phyloP scores from a whole-genome alignment of 2,888 invertebrate genomes.

The Ypsolopha scabrella region DNA sequence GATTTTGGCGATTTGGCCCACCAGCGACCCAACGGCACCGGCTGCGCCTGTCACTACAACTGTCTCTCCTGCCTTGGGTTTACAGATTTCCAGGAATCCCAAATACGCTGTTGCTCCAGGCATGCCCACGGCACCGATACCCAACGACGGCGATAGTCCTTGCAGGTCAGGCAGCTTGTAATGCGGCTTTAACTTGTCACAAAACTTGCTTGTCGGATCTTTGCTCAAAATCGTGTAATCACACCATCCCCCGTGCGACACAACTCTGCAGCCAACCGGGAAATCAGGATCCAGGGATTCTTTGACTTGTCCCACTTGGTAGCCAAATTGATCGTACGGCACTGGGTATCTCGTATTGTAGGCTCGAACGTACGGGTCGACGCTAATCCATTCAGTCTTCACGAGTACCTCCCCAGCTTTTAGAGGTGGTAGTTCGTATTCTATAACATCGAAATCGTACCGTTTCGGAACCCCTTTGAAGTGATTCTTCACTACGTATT shows the following conservation, averaged over 20 bases:
- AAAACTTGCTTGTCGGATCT: not conserved
- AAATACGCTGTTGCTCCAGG: constrained; percentile 2
- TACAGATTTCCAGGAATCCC: constrained; percentile 63
- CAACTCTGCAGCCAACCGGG: constrained; percentile 64
- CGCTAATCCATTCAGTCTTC: constrained; percentile 6
- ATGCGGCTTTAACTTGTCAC: not conserved
- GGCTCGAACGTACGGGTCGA: constrained; percentile 7
- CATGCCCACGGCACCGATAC: not conserved
- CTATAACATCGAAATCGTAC: constrained; percentile 60
- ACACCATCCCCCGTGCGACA: constrained; percentile 72
- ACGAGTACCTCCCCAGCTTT: constrained; percentile 47
- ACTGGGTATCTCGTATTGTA: not conserved
- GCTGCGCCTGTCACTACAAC: constrained; percentile 75
- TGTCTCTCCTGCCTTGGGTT: constrained; percentile 72
- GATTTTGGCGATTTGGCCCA: constrained; percentile 76
- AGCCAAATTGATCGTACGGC: constrained; percentile 7
- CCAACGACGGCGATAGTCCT: not conserved
- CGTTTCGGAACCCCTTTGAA: constrained; percentile 64
- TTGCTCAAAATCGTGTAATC: constrained; percentile 32
- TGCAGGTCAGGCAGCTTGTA: not conserved
- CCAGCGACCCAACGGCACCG: constrained; percentile 75
- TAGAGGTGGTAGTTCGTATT: constrained; percentile 63
- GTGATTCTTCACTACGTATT: constrained; percentile 55
- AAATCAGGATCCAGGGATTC: constrained; percentile 67
- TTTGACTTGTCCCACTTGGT: constrained; percentile 33